A percentile compares a stretch with the other conserved stretches of the same genome.
Conservation (phyloP, 2,113 vertebrate genomes). For the Proteles cristata region DNA sequence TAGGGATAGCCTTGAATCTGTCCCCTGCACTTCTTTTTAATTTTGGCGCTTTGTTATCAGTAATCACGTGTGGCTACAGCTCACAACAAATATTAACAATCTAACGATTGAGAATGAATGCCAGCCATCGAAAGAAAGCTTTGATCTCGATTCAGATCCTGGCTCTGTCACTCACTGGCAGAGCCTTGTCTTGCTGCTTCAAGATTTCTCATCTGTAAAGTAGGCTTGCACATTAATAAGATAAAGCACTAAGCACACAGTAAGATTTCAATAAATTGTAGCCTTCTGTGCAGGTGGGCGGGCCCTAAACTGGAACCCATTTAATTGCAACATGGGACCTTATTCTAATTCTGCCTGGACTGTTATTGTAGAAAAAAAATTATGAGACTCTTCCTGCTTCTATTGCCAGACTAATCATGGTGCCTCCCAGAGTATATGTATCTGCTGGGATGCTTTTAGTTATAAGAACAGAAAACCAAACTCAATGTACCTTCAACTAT, state of each 20-base stretch:
- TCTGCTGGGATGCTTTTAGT: neutral
- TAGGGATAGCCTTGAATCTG: neutral
- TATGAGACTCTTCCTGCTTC: neutral
- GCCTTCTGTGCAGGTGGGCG: neutral
- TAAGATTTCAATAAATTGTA: neutral
- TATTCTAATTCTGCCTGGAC: neutral
- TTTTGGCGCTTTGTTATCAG: neutral
- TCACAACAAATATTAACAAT: neutral
- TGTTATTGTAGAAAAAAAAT: neutral
- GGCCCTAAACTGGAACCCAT: neutral
- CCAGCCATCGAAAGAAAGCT: neutral
- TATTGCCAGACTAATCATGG: neutral
- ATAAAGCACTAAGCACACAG: neutral
- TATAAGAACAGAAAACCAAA: neutral
- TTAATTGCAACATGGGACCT: neutral
- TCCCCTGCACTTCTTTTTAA: neutral
- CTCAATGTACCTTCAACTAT: neutral
- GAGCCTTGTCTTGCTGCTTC: neutral
- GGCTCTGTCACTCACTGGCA: neutral
- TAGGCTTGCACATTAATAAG: neutral
- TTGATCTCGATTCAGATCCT: neutral
- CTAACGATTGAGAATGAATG: neutral
- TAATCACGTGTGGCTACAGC: neutral
- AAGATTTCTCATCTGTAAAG: neutral
- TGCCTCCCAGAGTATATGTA: neutral